Percentiles rank a stretch among this genome's conserved stretches.
Conservation (phyloP, 2,797 vertebrate species). For the Carapus acus region DNA sequence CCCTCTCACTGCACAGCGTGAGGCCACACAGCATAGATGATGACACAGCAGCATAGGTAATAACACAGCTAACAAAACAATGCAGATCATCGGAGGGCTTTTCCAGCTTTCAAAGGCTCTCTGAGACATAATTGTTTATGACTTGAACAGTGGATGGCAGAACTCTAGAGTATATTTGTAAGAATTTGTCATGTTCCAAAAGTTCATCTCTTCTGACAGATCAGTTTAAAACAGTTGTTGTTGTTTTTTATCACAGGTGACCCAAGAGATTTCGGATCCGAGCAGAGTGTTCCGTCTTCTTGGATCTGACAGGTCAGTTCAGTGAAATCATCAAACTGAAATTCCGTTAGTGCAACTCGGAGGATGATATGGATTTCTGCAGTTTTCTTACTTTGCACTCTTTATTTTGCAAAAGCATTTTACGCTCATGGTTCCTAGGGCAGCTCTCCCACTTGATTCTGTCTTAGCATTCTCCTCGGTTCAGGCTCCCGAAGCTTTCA, state of each 20-base stretch:
- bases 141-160: too few relatives aligned
- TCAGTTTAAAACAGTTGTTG: background rate
- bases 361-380: background rate
- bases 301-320: slow-evolving; percentile 78
- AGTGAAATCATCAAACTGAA: background rate
- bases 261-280: slow-evolving; percentile 79
- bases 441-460: background rate
- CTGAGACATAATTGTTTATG: too few relatives aligned
- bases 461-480: background rate
- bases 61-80: too few relatives aligned
- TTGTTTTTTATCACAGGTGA: slow-evolving; percentile 63
- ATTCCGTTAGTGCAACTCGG: background rate
- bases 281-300: slow-evolving; percentile 78
- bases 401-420: too few relatives aligned
- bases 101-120: too few relatives aligned
- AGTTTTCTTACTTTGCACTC: background rate
- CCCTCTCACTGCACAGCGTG: background rate
- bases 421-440: slow-evolving; percentile 2
- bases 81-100: too few relatives aligned
- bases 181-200: too few relatives aligned
- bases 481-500: background rate
- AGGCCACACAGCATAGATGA: too few relatives aligned
- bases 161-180: too few relatives aligned
- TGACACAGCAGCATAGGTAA: too few relatives aligned
- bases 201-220: background rate